Conservation (phyloP, 1,140 invertebrate genomes). For the Sitobion miscanthi region DNA sequence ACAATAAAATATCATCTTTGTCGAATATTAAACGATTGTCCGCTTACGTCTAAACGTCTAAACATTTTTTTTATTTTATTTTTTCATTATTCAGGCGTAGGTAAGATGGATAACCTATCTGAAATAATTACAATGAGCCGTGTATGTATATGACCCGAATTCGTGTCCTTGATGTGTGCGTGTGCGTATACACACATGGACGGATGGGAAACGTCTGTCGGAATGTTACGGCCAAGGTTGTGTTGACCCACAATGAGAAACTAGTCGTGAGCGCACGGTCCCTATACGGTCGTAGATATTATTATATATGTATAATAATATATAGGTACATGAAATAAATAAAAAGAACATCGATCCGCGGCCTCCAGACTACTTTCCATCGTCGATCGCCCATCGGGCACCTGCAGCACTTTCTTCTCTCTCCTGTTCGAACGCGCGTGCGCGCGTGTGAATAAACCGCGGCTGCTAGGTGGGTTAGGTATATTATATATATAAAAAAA, state of each 20-base stretch:
- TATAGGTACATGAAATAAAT: not conserved
- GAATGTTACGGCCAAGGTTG: conserved; percentile 55
- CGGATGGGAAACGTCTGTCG: conserved; percentile 37
- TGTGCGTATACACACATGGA: not conserved
- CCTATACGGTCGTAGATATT: not conserved
- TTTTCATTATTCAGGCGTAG: not conserved
- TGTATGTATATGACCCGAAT: conserved; percentile 26
- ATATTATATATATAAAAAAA: conserved; percentile 1
- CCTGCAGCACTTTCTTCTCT: conserved; percentile 49
- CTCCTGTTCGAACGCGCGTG: not conserved
- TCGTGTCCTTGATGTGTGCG: conserved; percentile 35
- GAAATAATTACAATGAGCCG: not conserved
- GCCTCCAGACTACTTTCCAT: conserved; percentile 55
- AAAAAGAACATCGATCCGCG: conserved; percentile 40
- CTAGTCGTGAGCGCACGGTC: not conserved
- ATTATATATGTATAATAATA: not conserved
- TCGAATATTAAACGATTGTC: not conserved
- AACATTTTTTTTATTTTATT: not conserved
- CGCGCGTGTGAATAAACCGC: conserved; percentile 1
- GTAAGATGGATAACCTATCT: not conserved
- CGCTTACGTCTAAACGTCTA: not conserved
- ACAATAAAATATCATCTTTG: not conserved
- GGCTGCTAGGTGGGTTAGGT: not conserved
- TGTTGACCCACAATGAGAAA: conserved; percentile 46
- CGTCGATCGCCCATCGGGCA: not conserved